Base-by-base conservation (phyloP, 2,888 invertebrate genomes). In the Pterobdella sp. region DNA sequence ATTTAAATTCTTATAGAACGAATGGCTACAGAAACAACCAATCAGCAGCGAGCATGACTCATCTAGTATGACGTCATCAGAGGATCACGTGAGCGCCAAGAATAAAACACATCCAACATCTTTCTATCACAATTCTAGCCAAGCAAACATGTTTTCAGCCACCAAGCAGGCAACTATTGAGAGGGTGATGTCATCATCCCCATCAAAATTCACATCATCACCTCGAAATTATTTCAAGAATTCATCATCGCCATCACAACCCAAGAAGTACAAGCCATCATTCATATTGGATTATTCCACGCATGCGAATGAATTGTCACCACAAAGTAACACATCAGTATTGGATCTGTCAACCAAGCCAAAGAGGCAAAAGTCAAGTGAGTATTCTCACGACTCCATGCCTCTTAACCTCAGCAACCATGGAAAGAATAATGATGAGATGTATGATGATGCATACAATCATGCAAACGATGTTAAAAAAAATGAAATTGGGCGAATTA, bases 391-490 rank as follows among this genome's bases (percentile, higher is more conserved):
- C 60, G n/a, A n/a, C n/a, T 22, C 14, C n/a, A 26, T 56, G 60
- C 60, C 60, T 56, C 60, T 56, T 26, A 56, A 56, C 60, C 60
- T 56, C 14, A 56, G 60, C 60, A 56, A 56, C 60, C 60, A 56
- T 26, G 18, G 60, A 22, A 56, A 56, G n/a, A 42, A 22, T 14
- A 42, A 22, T 42, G 22, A 42, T 42, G 49, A 42, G 22, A 42
- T 22, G 7, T 42, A 42, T 14, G 22, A 14, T 42, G 49, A 42
- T 42, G 7, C 49, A 42, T 7, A 7, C 49, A 42, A 42, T 42
- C 7, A 42, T 42, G 49, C 49, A 42, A 22, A 42, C 22, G 22
- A 42, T 42, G 22, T 42, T 7, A 42, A 42, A n/a, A n/a, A n/a
- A n/a, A n/a, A n/a, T n/a, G n/a, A n/a, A n/a, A n/a, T n/a, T n/a